Conservation (phyloP, 2,888 invertebrate genomes). For the Apoderus coryli region DNA sequence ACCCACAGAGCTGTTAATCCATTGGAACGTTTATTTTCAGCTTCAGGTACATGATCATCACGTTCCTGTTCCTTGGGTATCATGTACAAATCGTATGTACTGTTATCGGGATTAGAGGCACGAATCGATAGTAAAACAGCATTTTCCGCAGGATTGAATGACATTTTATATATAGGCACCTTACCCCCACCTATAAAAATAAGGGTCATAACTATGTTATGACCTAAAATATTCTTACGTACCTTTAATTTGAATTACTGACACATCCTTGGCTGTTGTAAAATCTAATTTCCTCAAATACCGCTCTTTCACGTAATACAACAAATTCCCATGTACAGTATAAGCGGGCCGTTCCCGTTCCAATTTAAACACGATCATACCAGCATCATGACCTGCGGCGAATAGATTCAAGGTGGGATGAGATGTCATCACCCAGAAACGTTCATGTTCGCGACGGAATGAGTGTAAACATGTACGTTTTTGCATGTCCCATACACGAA, state of each 20-base stretch:
- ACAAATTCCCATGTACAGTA: conserved; percentile 80
- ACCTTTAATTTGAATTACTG: conserved; percentile 77
- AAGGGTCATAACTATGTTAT: background rate
- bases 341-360: conserved; percentile 95
- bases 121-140: conserved; percentile 79
- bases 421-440: conserved; percentile 93
- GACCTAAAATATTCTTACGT: conserved; percentile 1
- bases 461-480: conserved; percentile 85
- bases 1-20: conserved; percentile 93
- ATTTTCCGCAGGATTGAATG: conserved; percentile 95
- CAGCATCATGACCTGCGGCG: conserved; percentile 98
- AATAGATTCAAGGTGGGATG: conserved; percentile 94
- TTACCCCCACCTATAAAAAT: conserved; percentile 46
- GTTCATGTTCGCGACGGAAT: conserved; percentile 85
- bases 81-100: conserved; percentile 85
- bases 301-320: conserved; percentile 93
- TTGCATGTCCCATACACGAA: conserved; percentile 97
- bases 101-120: conserved; percentile 70
- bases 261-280: conserved; percentile 79
- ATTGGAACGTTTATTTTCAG: conserved; percentile 70
- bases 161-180: conserved; percentile 66
- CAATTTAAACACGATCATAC: conserved; percentile 86
- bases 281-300: conserved; percentile 85
- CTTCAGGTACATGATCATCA: conserved; percentile 33
- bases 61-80: conserved; percentile 60